A percentile compares a stretch with the other conserved stretches of the same genome.
Conservation (phyloP, 1,140 invertebrate species). For the Drosophila auraria region DNA sequence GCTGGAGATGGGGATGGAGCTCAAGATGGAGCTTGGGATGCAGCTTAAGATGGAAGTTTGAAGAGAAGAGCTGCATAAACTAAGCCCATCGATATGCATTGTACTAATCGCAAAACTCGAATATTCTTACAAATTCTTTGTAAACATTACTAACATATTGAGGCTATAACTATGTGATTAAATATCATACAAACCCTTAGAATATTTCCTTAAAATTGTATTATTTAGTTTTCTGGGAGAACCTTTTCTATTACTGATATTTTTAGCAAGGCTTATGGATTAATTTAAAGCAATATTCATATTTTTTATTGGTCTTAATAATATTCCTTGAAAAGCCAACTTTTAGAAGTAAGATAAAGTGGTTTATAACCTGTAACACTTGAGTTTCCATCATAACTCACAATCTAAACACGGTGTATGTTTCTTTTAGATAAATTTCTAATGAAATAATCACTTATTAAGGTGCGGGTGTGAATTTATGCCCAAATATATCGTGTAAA, state of each 20-base stretch:
- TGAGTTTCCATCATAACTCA: background rate
- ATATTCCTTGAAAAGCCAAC: background rate
- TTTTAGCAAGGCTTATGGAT: background rate
- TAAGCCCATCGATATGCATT: background rate
- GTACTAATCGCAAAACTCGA: background rate
- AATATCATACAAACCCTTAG: background rate
- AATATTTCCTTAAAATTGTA: too few relatives aligned
- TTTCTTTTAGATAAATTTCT: background rate
- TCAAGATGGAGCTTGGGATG: too few relatives aligned
- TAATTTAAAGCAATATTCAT: too few relatives aligned
- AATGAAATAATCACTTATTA: background rate
- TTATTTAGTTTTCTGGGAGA: too few relatives aligned
- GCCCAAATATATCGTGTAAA: background rate
- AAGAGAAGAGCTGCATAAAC: background rate
- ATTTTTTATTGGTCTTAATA: background rate
- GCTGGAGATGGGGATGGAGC: too few relatives aligned
- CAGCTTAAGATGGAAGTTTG: too few relatives aligned
- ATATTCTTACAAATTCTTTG: background rate
- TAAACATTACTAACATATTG: too few relatives aligned
- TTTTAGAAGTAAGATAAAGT: background rate
- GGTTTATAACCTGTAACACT: fast-evolving
- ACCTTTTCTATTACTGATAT: background rate
- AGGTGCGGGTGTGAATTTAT: background rate
- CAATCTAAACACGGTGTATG: background rate
- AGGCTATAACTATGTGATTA: too few relatives aligned